phyloP scores from a whole-genome alignment of 2,888 invertebrate genomes.

The Ichneumon xanthorius region DNA sequence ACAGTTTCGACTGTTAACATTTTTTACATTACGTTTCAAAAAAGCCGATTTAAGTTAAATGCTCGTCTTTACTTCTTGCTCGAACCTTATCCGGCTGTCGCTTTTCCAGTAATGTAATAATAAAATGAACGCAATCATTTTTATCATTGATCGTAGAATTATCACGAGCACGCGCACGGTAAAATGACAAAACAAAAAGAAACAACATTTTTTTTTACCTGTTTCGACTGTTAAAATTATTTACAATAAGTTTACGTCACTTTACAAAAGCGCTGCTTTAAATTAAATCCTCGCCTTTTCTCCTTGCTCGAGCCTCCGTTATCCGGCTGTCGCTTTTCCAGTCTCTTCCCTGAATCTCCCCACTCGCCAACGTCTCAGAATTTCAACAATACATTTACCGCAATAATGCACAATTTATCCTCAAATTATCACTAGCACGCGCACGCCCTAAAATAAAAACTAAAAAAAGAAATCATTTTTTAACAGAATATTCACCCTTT shows the following conservation, averaged over 20 bases:
- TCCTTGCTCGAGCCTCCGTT: constrained; percentile 44
- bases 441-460: background rate
- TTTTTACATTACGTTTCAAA: constrained; percentile 47
- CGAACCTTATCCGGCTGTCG: no score
- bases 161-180: no score
- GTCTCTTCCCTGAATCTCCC: constrained; percentile 16
- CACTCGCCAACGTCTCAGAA: constrained; percentile 20
- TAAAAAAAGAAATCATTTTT: no score
- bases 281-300: constrained; percentile 73
- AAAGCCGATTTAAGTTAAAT: constrained; percentile 78
- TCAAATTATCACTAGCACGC: background rate
- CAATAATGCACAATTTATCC: background rate
- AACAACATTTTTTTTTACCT: no score
- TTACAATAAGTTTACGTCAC: constrained; percentile 8
- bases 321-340: background rate
- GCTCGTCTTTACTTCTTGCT: background rate
- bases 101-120: no score
- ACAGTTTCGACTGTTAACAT: no score
- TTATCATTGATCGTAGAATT: no score
- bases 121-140: no score
- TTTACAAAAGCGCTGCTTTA: constrained; percentile 74
- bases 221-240: no score
- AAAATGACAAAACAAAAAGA: no score
- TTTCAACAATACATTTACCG: background rate
- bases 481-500: no score